phyloP scores from a whole-genome alignment of 1,140 invertebrate species.

The Lethrus apterus region DNA sequence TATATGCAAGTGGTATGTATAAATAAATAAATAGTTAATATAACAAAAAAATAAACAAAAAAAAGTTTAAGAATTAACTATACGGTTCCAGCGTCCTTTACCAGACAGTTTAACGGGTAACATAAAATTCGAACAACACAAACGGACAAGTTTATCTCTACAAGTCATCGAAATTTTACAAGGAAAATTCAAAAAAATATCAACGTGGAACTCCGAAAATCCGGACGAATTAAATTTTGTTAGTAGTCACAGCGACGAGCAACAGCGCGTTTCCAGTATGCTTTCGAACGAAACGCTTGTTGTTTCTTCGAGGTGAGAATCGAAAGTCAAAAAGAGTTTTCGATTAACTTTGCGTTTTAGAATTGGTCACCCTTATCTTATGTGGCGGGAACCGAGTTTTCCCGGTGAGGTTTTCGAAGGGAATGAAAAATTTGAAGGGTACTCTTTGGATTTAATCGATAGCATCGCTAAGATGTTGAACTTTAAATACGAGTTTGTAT shows the following conservation, averaged over 20 bases:
- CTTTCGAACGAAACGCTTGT: slow-evolving; percentile 38
- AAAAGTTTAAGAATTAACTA: no score
- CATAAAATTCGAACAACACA: slow-evolving; percentile 51
- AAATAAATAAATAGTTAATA: neutral
- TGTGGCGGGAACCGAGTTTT: slow-evolving; percentile 45
- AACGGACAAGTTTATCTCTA: slow-evolving; percentile 25
- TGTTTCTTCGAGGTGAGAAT: slow-evolving; percentile 34
- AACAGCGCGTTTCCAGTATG: slow-evolving; percentile 35
- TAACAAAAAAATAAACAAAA: neutral
- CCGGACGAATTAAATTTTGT: slow-evolving; percentile 16
- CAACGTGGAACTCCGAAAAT: slow-evolving; percentile 43
- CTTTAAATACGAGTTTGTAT: slow-evolving; percentile 68
- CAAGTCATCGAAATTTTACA: slow-evolving; percentile 23
- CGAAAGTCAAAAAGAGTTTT: neutral
- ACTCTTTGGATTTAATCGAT: slow-evolving; percentile 72
- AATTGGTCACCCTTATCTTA: slow-evolving; percentile 69
- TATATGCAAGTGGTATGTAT: slow-evolving; percentile 61
- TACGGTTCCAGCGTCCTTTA: slow-evolving; percentile 9
- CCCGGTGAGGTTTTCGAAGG: slow-evolving; percentile 42
- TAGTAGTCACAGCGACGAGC: slow-evolving; percentile 42
- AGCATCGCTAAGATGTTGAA: slow-evolving; percentile 63
- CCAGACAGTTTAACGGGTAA: slow-evolving; percentile 56
- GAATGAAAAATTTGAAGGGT: slow-evolving; percentile 68
- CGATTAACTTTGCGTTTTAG: slow-evolving; percentile 22
- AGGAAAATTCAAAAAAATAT: slow-evolving; percentile 17